A percentile compares a stretch with the other conserved stretches of the same genome.
Evolutionary conservation across 1,140 invertebrate genomes (phyloP).

Genomic region (Drosophila pectinifera): DNA sequence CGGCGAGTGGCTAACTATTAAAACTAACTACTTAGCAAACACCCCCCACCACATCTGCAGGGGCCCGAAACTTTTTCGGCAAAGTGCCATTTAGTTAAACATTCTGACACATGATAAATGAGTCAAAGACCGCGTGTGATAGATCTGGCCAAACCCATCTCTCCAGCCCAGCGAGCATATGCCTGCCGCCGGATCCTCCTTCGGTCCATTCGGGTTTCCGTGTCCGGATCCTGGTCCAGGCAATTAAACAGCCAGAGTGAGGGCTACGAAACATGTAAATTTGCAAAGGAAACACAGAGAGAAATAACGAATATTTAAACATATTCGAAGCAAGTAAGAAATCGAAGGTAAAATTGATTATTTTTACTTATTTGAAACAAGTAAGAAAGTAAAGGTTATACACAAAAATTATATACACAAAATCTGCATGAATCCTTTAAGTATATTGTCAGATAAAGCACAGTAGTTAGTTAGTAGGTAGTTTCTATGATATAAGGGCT

Average conservation of each 20-base stretch:
- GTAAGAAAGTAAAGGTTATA: too few relatives aligned
- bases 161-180: slow-evolving; percentile 65
- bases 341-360: slow-evolving; percentile 44
- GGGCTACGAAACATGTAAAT: slow-evolving; percentile 69
- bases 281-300: slow-evolving; percentile 17
- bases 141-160: slow-evolving; percentile 47
- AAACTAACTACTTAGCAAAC: slow-evolving; percentile 83
- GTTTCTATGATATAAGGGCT: not conserved
- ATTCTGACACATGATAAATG: slow-evolving; percentile 83
- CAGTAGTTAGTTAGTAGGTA: too few relatives aligned
- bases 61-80: slow-evolving; percentile 64
- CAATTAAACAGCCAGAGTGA: slow-evolving; percentile 66
- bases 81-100: slow-evolving; percentile 80
- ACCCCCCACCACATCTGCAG: slow-evolving; percentile 8
- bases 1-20: slow-evolving; percentile 70
- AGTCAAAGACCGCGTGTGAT: slow-evolving; percentile 62
- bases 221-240: slow-evolving; percentile 31
- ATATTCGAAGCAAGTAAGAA: too few relatives aligned
- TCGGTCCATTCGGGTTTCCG: slow-evolving; percentile 13
- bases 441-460: too few relatives aligned
- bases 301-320: not conserved
- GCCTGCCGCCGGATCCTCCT: slow-evolving; percentile 31
- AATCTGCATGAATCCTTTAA: not conserved
- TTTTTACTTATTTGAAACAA: not conserved
- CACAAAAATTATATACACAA: too few relatives aligned